Percentiles rank a stretch among this genome's conserved stretches.
phyloP scores from a whole-genome alignment of 2,113 vertebrate genomes.

The Nicator chloris region DNA sequence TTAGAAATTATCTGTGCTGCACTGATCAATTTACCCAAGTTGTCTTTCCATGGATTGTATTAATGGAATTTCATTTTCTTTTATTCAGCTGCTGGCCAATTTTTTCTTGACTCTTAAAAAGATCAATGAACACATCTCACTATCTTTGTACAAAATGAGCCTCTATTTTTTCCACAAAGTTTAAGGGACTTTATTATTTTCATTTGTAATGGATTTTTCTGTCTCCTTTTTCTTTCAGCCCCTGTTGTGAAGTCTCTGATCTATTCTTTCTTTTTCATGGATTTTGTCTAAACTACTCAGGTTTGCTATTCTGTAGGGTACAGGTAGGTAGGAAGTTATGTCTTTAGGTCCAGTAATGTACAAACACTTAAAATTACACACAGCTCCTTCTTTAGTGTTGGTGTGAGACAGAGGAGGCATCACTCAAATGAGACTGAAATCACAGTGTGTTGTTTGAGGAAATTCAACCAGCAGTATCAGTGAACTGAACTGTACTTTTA shows the following conservation, averaged over 20 bases:
- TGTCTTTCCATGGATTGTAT: constrained; percentile 78
- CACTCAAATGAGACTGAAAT: not conserved
- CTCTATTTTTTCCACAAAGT: constrained; percentile 78
- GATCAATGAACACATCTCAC: constrained; percentile 79
- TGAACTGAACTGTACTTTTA: not conserved
- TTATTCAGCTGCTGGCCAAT: constrained; percentile 74
- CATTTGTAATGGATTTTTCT: constrained; percentile 78
- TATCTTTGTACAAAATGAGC: constrained; percentile 74
- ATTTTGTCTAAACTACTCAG: constrained; percentile 58
- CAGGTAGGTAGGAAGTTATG: constrained; percentile 23
- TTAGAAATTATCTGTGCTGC: constrained; percentile 78
- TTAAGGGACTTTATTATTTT: constrained; percentile 81
- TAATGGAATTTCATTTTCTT: constrained; percentile 85
- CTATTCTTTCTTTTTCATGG: constrained; percentile 63
- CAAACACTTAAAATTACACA: not conserved
- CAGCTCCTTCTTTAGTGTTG: not conserved
- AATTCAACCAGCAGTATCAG: not conserved
- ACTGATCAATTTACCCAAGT: constrained; percentile 80
- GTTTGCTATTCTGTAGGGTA: constrained; percentile 29
- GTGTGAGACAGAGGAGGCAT: not conserved
- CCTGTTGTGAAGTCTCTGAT: constrained; percentile 63
- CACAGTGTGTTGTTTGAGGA: not conserved
- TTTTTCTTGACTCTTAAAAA: constrained; percentile 77
- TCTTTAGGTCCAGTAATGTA: constrained; percentile 5
- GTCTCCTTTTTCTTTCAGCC: constrained; percentile 59